Base-by-base conservation (phyloP, 1,140 invertebrate genomes). In the Conus betulinus region DNA sequence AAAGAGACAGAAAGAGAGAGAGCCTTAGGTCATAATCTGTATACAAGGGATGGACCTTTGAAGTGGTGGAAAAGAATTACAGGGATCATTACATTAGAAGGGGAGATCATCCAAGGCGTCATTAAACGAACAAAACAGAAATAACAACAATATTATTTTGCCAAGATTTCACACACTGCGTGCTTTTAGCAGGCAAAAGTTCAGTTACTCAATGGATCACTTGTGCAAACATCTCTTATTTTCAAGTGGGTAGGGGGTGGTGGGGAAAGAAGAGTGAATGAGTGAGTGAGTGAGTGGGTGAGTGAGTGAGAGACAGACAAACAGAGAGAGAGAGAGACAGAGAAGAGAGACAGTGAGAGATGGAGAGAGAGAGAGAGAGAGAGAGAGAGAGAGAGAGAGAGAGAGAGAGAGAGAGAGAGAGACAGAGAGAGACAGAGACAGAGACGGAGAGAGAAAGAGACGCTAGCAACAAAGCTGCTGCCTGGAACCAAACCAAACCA, bases 381-480 rank as follows among this genome's bases (percentile, higher is more conserved):
- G 67, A 25, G 13, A 5, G 67, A 74, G 13, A 74, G 3, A 7
- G 13, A 74, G 67, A 7, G 13, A 5, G n/a, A 25, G 13, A 74
- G 67, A 74, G 13, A 74, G 67, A 74, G 23, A 23, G 20, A 83
- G 81, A 81, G 87, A 87, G 87, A 87, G 87, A 81, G 87, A 87
- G 74, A 87, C 78, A 87, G 76, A 87, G 74, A 87, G 79, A 89
- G 63, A 87, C 74, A 87, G 85, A 89, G 76, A 83, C 8, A 67
- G 57, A 15, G 39, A 39, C 39, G 79, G 67, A 51, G 87, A 84
- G 55, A 63, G 60, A 60, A 57, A 67, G 25, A 67, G 20, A n/a
- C 83, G 87, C 7, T 23, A 27, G 20, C n/a, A 20, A 83, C 23
- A 51, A 51, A 52, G 20, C 23, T 13, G 71, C 20, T 8, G 25